Evolutionary conservation across 1,140 invertebrate species (phyloP), one percentile per base, ranked within the genome.

Genomic region (Dryas iulia): DNA sequence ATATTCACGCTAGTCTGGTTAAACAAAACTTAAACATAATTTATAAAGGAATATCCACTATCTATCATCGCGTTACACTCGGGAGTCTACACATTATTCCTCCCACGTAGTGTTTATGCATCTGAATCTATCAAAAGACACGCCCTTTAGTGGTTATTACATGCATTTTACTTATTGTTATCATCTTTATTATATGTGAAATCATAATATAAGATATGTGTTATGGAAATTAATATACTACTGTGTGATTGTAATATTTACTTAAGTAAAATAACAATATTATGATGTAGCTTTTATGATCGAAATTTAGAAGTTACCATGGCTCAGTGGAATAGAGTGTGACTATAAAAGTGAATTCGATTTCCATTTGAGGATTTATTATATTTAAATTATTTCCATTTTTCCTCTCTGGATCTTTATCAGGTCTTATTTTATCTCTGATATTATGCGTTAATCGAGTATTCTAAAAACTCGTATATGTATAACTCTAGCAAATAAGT

Each of bases 81-180:
- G 83, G 83, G 67, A 84, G 84, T 83, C 69, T 78, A 85, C 82
- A 88, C 84, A 84, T 90, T 90, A 89, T 90, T 88, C 87, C 87
- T 83, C 87, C 86, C 82, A 86, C 84, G 82, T 84, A 76, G 79
- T 77, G 79, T 87, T 86, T 85, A 75, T 86, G 85, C 84, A 86
- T 84, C 83, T 84, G 87, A 86, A 89, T 90, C 86, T 84, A 87
- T 90, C 87, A 87, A 77, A 84, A 82, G 72, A 69, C 75, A 72
- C 84, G 83, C 82, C 82, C 77, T 81, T 79, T 81, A 77, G 61
- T 74, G 74, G 73, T 71, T 74, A 72, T 74, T 77, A 74, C 74
- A 59, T 64, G 76, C 39, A 21, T 83, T 81, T 78, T 59, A 74
- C 73, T 81, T 78, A 86, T 82, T 85, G 81, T 80, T 78, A 77